A percentile compares a stretch with the other conserved stretches of the same genome.
These are phyloP conservation scores for Chloropsis hardwickii DNA, from an alignment of 2,113 vertebrate species.

Conservation along the genomic window DNA sequence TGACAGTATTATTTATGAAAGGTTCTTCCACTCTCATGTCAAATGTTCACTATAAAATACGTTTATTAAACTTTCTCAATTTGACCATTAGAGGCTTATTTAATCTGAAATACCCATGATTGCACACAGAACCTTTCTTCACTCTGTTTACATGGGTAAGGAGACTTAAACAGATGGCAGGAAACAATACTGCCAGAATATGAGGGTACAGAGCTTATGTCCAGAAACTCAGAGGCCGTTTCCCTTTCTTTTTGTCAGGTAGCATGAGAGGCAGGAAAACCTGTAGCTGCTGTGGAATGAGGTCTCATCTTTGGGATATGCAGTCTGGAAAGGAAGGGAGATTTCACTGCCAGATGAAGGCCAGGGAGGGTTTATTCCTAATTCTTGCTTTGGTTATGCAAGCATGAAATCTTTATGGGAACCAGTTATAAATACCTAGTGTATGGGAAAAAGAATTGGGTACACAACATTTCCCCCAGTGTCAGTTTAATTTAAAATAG, in stretches of 20 bases:
- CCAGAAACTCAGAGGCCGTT: background rate
- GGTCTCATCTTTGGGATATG: background rate
- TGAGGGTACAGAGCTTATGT: background rate
- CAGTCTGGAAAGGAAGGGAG: background rate
- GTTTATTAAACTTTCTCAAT: background rate
- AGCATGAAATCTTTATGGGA: background rate
- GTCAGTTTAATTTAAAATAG: slow-evolving; percentile 19
- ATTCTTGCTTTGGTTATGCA: background rate
- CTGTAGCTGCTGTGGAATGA: background rate
- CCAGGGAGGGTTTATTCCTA: background rate
- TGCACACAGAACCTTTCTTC: background rate
- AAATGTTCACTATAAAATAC: background rate
- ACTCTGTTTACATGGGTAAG: background rate
- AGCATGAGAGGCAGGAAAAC: background rate
- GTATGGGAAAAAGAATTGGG: background rate
- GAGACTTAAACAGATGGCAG: background rate
- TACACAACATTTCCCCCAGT: background rate
- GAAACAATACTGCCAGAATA: background rate
- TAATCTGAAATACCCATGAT: background rate
- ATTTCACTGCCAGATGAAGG: background rate
- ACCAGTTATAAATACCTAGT: background rate
- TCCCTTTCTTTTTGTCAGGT: background rate
- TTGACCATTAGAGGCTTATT: background rate
- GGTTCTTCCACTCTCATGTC: background rate
- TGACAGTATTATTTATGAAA: background rate